phyloP scores from a whole-genome alignment of 2,797 vertebrate genomes.

The Euthynnus affinis region DNA sequence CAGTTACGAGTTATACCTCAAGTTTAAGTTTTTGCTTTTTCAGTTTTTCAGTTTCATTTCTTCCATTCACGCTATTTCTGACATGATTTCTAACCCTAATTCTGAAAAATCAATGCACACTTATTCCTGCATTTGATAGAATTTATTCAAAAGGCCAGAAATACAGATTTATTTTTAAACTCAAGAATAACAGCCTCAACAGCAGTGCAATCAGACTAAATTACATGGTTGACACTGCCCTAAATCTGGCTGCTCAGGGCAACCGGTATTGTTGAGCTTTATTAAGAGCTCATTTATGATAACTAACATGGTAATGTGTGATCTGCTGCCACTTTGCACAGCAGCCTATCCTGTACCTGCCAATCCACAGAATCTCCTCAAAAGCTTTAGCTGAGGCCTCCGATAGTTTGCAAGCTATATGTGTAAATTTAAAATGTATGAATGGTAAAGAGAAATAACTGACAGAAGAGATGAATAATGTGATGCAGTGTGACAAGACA shows the following conservation, averaged over 20 bases:
- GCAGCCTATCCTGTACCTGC: constrained; percentile 36
- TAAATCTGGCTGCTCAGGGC: constrained; percentile 50
- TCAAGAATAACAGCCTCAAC: constrained; percentile 37
- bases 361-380: constrained; percentile 7
- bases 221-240: constrained; percentile 50
- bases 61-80: constrained; percentile 4
- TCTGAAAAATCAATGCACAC: not conserved
- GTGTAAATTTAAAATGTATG: constrained; percentile 5
- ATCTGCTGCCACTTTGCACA: constrained; percentile 1
- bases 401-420: not conserved
- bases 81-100: not conserved
- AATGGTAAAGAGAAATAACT: constrained; percentile 2
- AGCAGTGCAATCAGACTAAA: constrained; percentile 51
- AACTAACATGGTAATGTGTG: constrained; percentile 37
- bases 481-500: not conserved
- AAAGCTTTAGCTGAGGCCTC: not conserved
- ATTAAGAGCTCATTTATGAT: constrained; percentile 53
- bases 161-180: constrained; percentile 2
- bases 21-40: constrained; percentile 13
- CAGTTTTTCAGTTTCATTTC: not conserved
- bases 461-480: not conserved
- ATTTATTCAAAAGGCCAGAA: constrained; percentile 16
- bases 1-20: not conserved
- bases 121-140: constrained; percentile 26
- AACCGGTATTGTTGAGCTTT: constrained; percentile 33